phyloP scores from a whole-genome alignment of 2,888 invertebrate species.

The Cremastobaeus sp. region DNA sequence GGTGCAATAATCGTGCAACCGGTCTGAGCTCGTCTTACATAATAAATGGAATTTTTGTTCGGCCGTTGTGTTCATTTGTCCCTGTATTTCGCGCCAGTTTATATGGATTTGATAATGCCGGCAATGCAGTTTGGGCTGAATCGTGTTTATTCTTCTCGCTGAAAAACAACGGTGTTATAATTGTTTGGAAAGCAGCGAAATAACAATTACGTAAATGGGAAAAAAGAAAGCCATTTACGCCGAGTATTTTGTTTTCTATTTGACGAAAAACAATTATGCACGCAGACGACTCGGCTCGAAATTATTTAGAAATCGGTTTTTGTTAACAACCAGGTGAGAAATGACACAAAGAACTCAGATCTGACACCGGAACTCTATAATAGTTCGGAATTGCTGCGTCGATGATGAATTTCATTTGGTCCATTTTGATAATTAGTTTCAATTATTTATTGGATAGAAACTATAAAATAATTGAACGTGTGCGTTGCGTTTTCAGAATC shows the following conservation, averaged over 20 bases:
- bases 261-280: slow-evolving; percentile 29
- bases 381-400: too few relatives aligned
- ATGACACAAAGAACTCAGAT: too few relatives aligned
- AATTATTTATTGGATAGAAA: too few relatives aligned
- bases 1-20: slow-evolving; percentile 54
- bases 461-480: too few relatives aligned
- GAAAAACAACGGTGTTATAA: slow-evolving; percentile 20
- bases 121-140: background rate
- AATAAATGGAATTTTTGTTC: slow-evolving; percentile 41
- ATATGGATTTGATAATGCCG: slow-evolving; percentile 22
- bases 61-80: slow-evolving; percentile 20
- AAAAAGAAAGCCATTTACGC: slow-evolving; percentile 32
- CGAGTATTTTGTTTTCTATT: slow-evolving; percentile 40
- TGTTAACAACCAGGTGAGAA: too few relatives aligned
- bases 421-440: too few relatives aligned
- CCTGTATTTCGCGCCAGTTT: slow-evolving; percentile 12
- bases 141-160: slow-evolving; percentile 22
- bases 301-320: slow-evolving; percentile 15
- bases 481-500: too few relatives aligned
- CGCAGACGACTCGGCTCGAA: background rate
- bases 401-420: too few relatives aligned
- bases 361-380: too few relatives aligned
- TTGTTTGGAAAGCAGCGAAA: slow-evolving; percentile 34
- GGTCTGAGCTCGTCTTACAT: slow-evolving; percentile 46
- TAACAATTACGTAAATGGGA: slow-evolving; percentile 17